A percentile compares a stretch with the other conserved stretches of the same genome.
phyloP scores from a whole-genome alignment of 2,888 invertebrate species.

The Andrena bucephala region DNA sequence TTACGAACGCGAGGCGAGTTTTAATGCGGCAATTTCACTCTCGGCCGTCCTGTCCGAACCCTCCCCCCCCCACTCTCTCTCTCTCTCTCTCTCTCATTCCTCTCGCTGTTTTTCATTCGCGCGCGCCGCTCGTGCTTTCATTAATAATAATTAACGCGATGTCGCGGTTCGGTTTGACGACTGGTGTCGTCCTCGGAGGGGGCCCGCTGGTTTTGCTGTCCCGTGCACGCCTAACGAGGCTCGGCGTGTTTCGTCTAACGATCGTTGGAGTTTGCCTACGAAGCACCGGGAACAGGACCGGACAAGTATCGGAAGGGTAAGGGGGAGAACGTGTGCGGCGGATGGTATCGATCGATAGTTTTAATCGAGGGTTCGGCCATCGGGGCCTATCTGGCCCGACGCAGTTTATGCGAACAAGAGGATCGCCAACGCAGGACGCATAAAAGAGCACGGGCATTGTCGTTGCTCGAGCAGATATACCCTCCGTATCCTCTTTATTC shows the following conservation, averaged over 20 bases:
- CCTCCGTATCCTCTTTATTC: conserved; percentile 56
- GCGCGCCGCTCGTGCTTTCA: conserved; percentile 3
- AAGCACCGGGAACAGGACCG: conserved; percentile 22
- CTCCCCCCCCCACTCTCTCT: too few species aligned
- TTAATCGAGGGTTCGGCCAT: conserved; percentile 74
- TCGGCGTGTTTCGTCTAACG: neutral
- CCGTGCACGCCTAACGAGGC: neutral
- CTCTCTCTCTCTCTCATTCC: too few species aligned
- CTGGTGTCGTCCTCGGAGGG: neutral
- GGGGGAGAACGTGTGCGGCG: conserved; percentile 41
- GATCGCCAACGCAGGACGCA: conserved; percentile 78
- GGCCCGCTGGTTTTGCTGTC: neutral
- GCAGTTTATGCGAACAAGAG: conserved; percentile 76
- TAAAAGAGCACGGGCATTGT: conserved; percentile 75
- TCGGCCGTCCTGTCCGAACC: neutral
- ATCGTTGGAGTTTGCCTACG: conserved; percentile 11
- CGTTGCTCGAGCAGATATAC: conserved; percentile 63
- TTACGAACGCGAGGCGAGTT: conserved; percentile 23
- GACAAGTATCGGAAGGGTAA: conserved; percentile 20
- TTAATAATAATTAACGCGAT: conserved; percentile 32
- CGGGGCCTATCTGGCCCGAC: conserved; percentile 71
- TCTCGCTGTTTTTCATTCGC: neutral
- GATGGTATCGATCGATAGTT: conserved; percentile 72
- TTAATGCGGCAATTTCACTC: conserved; percentile 22
- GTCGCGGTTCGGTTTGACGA: conserved; percentile 9